Evolutionary conservation across 2,888 invertebrate species (phyloP).

Genomic region (Dermolepida albohirtum): DNA sequence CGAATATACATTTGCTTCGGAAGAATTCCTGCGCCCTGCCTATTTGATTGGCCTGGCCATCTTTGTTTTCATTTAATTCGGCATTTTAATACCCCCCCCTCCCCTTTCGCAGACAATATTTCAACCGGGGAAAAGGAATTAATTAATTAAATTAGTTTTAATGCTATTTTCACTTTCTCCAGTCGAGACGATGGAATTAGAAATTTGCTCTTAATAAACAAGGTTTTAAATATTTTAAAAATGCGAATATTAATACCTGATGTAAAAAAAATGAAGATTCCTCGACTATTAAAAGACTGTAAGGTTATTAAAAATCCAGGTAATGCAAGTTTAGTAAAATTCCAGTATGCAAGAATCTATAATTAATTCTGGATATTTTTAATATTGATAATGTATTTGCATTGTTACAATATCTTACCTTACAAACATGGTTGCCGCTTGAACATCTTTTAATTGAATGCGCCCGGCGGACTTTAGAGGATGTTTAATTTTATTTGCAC

Average conservation of each 20-base stretch:
- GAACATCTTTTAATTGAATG: too few relatives aligned
- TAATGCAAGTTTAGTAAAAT: too few relatives aligned
- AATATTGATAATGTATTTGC: too few relatives aligned
- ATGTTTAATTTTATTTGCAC: too few relatives aligned
- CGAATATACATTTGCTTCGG: background rate
- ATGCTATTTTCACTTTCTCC: background rate
- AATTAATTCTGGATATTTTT: too few relatives aligned
- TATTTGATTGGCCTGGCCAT: background rate
- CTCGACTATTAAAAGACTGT: too few relatives aligned
- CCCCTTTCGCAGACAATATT: background rate
- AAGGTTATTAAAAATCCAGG: too few relatives aligned
- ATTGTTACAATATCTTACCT: too few relatives aligned
- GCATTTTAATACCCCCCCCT: constrained; percentile 1
- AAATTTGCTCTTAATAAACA: background rate
- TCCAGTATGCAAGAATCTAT: too few relatives aligned
- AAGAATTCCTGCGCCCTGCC: background rate
- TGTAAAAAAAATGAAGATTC: too few relatives aligned
- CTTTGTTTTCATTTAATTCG: constrained; percentile 16
- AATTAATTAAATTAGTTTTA: constrained; percentile 4
- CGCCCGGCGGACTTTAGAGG: too few relatives aligned
- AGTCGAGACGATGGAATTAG: background rate
- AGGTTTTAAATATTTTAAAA: background rate
- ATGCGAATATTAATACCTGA: background rate
- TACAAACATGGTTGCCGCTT: too few relatives aligned
- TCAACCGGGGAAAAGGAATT: constrained; percentile 3